phyloP scores from a whole-genome alignment of 2,888 invertebrate species.

The Acleris holmiana region DNA sequence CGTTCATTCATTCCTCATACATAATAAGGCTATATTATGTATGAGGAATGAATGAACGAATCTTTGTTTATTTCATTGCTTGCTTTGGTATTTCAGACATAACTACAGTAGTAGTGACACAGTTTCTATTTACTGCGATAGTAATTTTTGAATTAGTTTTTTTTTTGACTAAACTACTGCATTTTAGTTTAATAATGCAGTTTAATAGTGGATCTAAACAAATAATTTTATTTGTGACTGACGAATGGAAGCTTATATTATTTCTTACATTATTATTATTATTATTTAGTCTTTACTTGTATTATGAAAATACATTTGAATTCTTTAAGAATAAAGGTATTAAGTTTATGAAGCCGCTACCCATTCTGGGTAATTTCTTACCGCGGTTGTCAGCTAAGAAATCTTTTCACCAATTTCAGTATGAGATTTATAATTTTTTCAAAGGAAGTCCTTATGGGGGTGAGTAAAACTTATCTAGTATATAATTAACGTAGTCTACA shows the following conservation, averaged over 20 bases:
- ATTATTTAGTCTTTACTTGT: slow-evolving; percentile 66
- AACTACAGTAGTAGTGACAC: too few relatives aligned
- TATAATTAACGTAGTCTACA: too few relatives aligned
- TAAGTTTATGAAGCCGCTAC: slow-evolving; percentile 69
- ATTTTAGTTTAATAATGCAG: slow-evolving; percentile 45
- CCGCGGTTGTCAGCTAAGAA: slow-evolving; percentile 65
- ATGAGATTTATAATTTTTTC: slow-evolving; percentile 72
- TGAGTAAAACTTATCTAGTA: slow-evolving; percentile 54
- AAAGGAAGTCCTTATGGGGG: slow-evolving; percentile 77
- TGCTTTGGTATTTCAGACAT: too few relatives aligned
- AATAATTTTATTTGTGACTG: slow-evolving; percentile 53
- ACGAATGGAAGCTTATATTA: slow-evolving; percentile 68
- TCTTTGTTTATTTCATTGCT: too few relatives aligned
- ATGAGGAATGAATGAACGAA: too few relatives aligned
- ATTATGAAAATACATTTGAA: slow-evolving; percentile 73
- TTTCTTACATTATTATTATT: slow-evolving; percentile 59
- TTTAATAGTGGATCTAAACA: slow-evolving; percentile 52
- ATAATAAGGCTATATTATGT: too few relatives aligned
- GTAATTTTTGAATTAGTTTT: background rate
- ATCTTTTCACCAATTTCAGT: slow-evolving; percentile 77
- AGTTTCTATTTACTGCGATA: too few relatives aligned
- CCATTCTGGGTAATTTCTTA: slow-evolving; percentile 79
- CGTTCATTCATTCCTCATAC: too few relatives aligned
- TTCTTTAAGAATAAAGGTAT: slow-evolving; percentile 76
- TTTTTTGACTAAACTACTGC: background rate